A percentile compares a stretch with the other conserved stretches of the same genome.
These are phyloP conservation scores for Thaleichthys pacificus DNA, from an alignment of 2,797 vertebrate species.

Conservation along the genomic window DNA sequence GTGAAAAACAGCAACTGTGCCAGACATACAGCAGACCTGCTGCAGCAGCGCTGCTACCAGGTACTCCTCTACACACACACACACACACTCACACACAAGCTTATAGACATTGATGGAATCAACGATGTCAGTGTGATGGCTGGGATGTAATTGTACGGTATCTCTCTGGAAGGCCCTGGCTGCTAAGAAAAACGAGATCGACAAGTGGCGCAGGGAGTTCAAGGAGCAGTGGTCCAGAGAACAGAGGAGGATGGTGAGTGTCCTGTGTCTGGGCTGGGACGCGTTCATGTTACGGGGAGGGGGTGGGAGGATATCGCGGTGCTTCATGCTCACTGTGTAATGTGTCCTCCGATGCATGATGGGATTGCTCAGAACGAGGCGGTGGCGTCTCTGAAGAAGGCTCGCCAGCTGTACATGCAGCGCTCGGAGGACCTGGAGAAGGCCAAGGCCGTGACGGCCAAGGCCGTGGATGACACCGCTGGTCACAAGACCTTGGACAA, in stretches of 20 bases:
- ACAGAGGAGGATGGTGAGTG: constrained; percentile 87
- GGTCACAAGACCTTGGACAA: constrained; percentile 87
- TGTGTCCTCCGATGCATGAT: background rate
- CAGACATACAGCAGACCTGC: constrained; percentile 69
- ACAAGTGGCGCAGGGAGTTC: constrained; percentile 93
- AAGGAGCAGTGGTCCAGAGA: constrained; percentile 90
- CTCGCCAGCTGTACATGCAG: constrained; percentile 84
- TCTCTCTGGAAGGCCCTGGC: constrained; percentile 78
- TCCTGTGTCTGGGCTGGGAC: background rate
- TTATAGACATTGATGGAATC: too few species aligned
- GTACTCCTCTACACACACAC: constrained; percentile 56
- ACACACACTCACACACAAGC: background rate
- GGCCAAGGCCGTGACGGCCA: constrained; percentile 75
- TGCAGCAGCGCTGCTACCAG: constrained; percentile 88
- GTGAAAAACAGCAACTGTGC: constrained; percentile 72
- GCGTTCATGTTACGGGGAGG: background rate
- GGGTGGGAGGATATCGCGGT: too few species aligned
- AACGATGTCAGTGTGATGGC: background rate
- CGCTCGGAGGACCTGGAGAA: constrained; percentile 87
- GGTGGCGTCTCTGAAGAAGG: constrained; percentile 78
- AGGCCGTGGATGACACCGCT: constrained; percentile 75
- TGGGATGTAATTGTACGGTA: background rate
- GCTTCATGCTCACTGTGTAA: background rate
- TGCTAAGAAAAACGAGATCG: constrained; percentile 88
- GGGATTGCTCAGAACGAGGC: constrained; percentile 77